A percentile compares a stretch with the other conserved stretches of the same genome.
phyloP scores from a whole-genome alignment of 2,797 vertebrate genomes.

The Steatocranus sp. region DNA sequence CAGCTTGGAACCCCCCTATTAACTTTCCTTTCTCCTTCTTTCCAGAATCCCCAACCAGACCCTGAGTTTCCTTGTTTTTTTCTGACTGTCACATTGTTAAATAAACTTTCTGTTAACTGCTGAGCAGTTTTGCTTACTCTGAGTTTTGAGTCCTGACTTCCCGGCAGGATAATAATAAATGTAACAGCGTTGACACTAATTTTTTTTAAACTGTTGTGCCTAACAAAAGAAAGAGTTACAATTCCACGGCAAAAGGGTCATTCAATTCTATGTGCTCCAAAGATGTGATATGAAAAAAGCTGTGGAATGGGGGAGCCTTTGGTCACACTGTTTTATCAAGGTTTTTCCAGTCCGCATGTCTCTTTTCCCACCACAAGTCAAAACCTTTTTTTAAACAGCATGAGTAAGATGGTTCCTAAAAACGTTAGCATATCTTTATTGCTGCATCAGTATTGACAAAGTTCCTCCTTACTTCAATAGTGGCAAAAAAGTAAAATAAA shows the following conservation, averaged over 20 bases:
- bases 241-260: background rate
- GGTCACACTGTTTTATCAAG: background rate
- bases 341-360: background rate
- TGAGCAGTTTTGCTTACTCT: background rate
- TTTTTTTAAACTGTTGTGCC: background rate
- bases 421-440: background rate
- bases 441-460: background rate
- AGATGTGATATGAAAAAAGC: background rate
- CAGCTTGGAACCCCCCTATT: background rate
- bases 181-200: background rate
- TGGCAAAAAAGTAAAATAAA: background rate
- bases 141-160: background rate
- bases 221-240: background rate
- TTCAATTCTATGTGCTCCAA: background rate
- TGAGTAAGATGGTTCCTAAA: rapidly evolving
- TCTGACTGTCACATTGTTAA: background rate
- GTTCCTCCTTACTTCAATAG: background rate
- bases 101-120: background rate
- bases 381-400: background rate
- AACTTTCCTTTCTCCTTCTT: background rate
- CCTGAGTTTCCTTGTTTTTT: background rate
- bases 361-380: background rate
- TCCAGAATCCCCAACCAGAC: background rate
- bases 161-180: background rate
- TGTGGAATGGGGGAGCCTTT: background rate